These are phyloP conservation scores for Philereme transversata DNA, from an alignment of 2,888 invertebrate genomes.

Conservation along the genomic window DNA sequence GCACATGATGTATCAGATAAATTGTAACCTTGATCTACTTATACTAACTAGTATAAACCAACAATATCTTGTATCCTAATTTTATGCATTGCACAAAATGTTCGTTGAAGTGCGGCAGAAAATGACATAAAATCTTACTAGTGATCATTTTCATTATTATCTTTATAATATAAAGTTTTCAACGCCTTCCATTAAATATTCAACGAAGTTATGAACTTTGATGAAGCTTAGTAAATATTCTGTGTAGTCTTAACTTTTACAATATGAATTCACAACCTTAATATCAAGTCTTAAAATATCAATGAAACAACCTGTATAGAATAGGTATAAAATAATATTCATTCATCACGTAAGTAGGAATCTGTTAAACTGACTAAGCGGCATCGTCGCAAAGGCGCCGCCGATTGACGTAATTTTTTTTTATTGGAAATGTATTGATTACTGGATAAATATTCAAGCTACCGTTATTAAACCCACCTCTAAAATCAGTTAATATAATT, in stretches of 20 bases:
- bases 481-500: too few relatives aligned
- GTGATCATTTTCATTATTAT: conserved; percentile 47
- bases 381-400: too few relatives aligned
- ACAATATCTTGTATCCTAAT: conserved; percentile 66
- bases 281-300: too few relatives aligned
- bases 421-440: too few relatives aligned
- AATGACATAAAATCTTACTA: conserved; percentile 50
- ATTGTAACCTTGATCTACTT: conserved; percentile 61
- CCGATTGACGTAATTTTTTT: too few relatives aligned
- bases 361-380: too few relatives aligned
- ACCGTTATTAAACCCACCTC: too few relatives aligned
- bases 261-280: too few relatives aligned
- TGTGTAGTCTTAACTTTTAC: background rate
- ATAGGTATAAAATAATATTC: too few relatives aligned
- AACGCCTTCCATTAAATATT: conserved; percentile 1
- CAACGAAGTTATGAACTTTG: background rate
- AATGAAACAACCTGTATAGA: too few relatives aligned
- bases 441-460: too few relatives aligned
- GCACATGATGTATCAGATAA: background rate
- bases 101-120: conserved; percentile 52
- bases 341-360: too few relatives aligned
- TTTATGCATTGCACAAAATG: conserved; percentile 65
- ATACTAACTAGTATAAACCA: conserved; percentile 42
- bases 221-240: background rate
- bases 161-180: background rate